A percentile compares a stretch with the other conserved stretches of the same genome.
Conservation (phyloP, 2,888 invertebrate species). For the Drosophila peninsularis region DNA sequence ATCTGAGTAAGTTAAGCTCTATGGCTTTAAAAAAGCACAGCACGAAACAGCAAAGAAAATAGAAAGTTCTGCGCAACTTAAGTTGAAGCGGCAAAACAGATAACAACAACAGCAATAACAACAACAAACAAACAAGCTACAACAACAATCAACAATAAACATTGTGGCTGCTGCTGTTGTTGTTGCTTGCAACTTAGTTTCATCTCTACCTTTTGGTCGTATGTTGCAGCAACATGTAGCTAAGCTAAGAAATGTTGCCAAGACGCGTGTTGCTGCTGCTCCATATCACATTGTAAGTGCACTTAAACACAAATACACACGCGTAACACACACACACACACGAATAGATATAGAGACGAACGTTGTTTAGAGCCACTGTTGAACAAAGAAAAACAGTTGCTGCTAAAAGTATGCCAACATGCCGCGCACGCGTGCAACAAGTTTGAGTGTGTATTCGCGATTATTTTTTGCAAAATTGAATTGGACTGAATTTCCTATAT, state of each 20-base stretch:
- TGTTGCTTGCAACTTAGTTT: conserved; percentile 10
- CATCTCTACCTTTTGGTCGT: conserved; percentile 35
- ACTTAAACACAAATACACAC: conserved; percentile 40
- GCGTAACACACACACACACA: conserved; percentile 8
- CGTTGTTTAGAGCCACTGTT: conserved; percentile 44
- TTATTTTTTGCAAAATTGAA: not conserved
- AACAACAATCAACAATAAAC: conserved; percentile 26
- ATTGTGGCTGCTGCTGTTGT: conserved; percentile 24
- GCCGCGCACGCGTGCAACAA: conserved; percentile 69
- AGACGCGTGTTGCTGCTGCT: conserved; percentile 38
- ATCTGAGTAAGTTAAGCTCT: conserved; percentile 10
- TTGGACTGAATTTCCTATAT: conserved; percentile 30
- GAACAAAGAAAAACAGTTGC: conserved; percentile 74
- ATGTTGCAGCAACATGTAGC: conserved; percentile 58
- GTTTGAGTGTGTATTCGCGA: conserved; percentile 31
- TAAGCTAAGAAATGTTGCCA: conserved; percentile 40
- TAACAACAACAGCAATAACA: conserved; percentile 26
- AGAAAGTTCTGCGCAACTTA: conserved; percentile 78
- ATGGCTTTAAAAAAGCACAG: conserved; percentile 42
- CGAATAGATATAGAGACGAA: conserved; percentile 9
- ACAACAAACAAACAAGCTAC: conserved; percentile 4
- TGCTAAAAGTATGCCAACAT: conserved; percentile 68
- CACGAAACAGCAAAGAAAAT: conserved; percentile 81
- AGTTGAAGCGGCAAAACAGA: conserved; percentile 32
- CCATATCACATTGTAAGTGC: conserved; percentile 58